Base-by-base conservation (phyloP, 2,888 invertebrate genomes). In the Amphimallon solstitiale region DNA sequence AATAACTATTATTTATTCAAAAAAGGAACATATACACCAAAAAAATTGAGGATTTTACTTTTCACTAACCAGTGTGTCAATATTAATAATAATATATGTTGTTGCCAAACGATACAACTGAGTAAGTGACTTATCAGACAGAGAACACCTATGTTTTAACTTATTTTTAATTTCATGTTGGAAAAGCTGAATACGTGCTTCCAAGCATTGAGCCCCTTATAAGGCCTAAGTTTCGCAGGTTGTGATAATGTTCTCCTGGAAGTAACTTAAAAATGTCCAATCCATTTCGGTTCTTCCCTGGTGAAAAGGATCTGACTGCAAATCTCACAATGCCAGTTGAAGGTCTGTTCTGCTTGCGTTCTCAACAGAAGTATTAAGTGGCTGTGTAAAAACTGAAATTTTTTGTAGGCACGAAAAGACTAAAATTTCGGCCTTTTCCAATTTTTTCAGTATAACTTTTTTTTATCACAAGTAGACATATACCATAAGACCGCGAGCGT, bases 81-180 rank as follows among this genome's bases (percentile, higher is more conserved):
- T 37, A 37, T 37, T 4, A 37, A 37, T 4, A 37, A n/a, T 37
- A 37, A 4, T 2, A 37, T 37, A n/a, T 37, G 37, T 37, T 4
- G 12, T 37, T 37, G 37, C 9, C 37, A 37, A 37, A 37, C 37
- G 2, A 37, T n/a, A 1, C 37, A 37, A 37, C 37, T 37, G 37
- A 37, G 9, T 9, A 34, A n/a, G n/a, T n/a, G n/a, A n/a, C n/a
- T n/a, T n/a, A n/a, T n/a, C n/a, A n/a, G n/a, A n/a, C n/a, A n/a
- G 35, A 38, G 37, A 14, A 59, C 2, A 62, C 15, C 60, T 65
- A 65, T 66, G 51, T 66, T 62, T 66, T 66, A 62, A 66, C 56
- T 66, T 66, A n/a, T n/a, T 21, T 46, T 66, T 63, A 66, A 63
- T 66, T 52, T 63, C 60, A 65, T 65, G 52, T 37, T 37, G 37